Evolutionary conservation across 2,113 vertebrate genomes (phyloP).

Genomic region (Manacus vitellinus): DNA sequence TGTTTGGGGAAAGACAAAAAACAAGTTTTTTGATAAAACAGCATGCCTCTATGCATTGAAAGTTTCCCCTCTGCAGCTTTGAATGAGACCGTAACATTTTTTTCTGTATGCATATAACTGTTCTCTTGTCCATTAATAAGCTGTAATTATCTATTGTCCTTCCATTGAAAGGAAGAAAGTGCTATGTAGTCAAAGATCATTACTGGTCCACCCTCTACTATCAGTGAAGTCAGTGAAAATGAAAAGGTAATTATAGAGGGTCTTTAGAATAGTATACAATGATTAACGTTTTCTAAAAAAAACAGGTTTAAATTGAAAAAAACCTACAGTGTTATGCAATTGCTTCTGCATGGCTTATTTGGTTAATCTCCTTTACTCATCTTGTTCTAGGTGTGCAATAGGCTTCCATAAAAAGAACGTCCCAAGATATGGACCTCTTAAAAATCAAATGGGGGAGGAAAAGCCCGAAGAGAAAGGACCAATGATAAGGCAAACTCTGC

Average conservation of each 20-base stretch:
- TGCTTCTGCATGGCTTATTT: background rate
- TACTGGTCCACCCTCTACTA: slow-evolving; percentile 26
- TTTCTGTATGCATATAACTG: background rate
- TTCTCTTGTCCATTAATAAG: slow-evolving; percentile 24
- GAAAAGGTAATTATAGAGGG: slow-evolving; percentile 48
- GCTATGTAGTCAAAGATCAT: slow-evolving; percentile 48
- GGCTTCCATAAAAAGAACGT: background rate
- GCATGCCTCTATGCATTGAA: background rate
- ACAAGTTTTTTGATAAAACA: background rate
- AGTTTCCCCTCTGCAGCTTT: background rate
- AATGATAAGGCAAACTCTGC: background rate
- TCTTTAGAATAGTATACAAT: background rate
- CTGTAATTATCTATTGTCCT: slow-evolving; percentile 53
- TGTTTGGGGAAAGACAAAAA: background rate
- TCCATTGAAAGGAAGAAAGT: slow-evolving; percentile 32
- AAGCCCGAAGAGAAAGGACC: background rate
- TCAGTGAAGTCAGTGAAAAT: slow-evolving; percentile 38
- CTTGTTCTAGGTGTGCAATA: background rate
- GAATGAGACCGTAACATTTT: background rate
- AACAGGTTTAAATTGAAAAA: background rate
- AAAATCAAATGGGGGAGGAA: background rate
- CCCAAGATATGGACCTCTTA: background rate
- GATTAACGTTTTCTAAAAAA: background rate
- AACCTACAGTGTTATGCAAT: background rate
- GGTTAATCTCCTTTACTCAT: background rate